phyloP scores from a whole-genome alignment of 2,113 vertebrate species.

The Halichoerus grypus region DNA sequence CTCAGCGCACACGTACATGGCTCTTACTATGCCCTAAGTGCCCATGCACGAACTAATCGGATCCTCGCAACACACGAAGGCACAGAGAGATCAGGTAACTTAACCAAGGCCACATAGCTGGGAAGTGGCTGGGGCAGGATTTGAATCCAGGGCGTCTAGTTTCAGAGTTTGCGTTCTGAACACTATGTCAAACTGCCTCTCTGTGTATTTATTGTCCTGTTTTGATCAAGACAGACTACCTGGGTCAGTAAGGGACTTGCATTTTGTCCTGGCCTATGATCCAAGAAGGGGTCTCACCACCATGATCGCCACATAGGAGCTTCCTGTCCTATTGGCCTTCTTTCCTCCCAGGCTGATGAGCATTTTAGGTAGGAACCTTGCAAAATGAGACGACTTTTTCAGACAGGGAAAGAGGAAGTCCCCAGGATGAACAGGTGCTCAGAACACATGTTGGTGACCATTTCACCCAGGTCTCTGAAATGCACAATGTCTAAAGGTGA shows the following conservation, averaged over 20 bases:
- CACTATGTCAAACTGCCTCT: not conserved
- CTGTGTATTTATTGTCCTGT: not conserved
- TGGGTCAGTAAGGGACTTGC: not conserved
- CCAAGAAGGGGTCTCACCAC: not conserved
- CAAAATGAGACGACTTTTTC: not conserved
- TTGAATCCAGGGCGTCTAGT: constrained; percentile 7
- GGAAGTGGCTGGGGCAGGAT: not conserved
- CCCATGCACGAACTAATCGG: not conserved
- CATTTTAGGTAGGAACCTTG: not conserved
- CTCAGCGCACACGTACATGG: not conserved
- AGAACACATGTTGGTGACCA: not conserved
- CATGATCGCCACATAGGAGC: not conserved
- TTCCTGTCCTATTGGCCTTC: not conserved
- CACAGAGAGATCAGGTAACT: not conserved
- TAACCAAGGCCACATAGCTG: not conserved
- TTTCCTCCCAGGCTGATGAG: not conserved
- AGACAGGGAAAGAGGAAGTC: not conserved
- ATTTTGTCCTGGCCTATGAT: not conserved
- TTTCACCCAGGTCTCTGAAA: not conserved
- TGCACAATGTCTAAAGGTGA: not conserved
- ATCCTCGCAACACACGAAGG: not conserved
- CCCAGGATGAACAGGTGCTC: not conserved
- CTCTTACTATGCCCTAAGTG: not conserved
- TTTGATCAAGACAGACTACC: not conserved
- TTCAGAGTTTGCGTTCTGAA: not conserved